These are phyloP conservation scores for Ptychoptera albimana DNA, from an alignment of 2,888 invertebrate species.

Conservation along the genomic window DNA sequence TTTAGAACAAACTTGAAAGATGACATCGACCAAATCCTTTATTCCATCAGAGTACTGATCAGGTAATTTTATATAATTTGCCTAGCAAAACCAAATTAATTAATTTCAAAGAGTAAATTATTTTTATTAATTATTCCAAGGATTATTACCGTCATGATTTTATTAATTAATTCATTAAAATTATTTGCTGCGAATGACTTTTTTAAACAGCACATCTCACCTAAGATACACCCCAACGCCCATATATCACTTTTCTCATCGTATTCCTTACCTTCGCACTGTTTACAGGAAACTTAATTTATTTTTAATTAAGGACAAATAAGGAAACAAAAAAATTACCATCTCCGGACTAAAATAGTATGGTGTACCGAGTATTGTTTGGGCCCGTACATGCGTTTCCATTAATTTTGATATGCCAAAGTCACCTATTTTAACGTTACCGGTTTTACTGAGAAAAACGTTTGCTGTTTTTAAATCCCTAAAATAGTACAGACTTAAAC, in stretches of 20 bases:
- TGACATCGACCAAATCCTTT: slow-evolving; percentile 40
- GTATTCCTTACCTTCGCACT: slow-evolving; percentile 62
- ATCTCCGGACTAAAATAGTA: slow-evolving; percentile 60
- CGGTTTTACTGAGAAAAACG: slow-evolving; percentile 50
- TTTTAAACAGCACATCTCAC: slow-evolving; percentile 54
- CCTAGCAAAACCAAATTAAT: slow-evolving; percentile 31
- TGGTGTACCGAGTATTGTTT: slow-evolving; percentile 55
- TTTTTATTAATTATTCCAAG: neutral
- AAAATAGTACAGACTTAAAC: slow-evolving; percentile 9
- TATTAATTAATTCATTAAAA: slow-evolving; percentile 53
- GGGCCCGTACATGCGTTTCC: slow-evolving; percentile 46
- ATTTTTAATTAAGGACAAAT: neutral
- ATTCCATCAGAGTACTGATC: slow-evolving; percentile 46
- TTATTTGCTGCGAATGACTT: slow-evolving; percentile 59
- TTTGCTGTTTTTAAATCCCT: slow-evolving; percentile 61
- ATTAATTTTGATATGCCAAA: slow-evolving; percentile 63
- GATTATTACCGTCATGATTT: slow-evolving; percentile 51
- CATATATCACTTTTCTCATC: slow-evolving; percentile 64
- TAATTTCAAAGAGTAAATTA: neutral
- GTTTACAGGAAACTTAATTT: slow-evolving; percentile 12
- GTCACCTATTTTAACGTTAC: slow-evolving; percentile 53
- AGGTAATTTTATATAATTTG: slow-evolving; percentile 48
- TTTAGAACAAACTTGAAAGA: slow-evolving; percentile 46
- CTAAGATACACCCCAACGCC: slow-evolving; percentile 61
- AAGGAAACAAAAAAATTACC: slow-evolving; percentile 23